Evolutionary conservation across 2,888 invertebrate genomes (phyloP), one percentile per base, ranked within the genome.

Genomic region (Pseudanteris insignis): DNA sequence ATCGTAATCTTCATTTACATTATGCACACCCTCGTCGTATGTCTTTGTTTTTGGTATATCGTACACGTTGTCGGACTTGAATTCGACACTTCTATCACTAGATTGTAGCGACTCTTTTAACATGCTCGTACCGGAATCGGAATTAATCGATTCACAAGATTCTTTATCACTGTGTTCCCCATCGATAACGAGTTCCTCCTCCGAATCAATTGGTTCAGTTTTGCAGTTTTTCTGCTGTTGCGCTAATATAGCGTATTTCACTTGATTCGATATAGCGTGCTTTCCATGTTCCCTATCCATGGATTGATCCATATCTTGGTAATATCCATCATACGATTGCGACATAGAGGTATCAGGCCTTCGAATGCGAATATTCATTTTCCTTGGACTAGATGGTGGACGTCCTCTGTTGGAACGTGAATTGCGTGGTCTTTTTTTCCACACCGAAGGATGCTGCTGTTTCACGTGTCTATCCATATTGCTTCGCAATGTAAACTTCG

Each of bases 401-500:
- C 84, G 71, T 0, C 84, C 83, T 11, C 84, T 78, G 14, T 80
- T 82, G 1, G 82, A 81, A 30, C 86, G 83, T 0, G 84, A 85
- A 1, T 84, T 84, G 14, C 88, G 81, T 68, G 92, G 89, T 28
- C 91, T 83, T 64, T 92, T 90, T 43, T 90, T 90, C 90, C 94
- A 94, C 73, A 87, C 89, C 62, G 92, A 91, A 0, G 94, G 94
- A 82, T 96, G 96, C 69, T 95, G 94, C 70, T 94, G 94, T 75
- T 95, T 95, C 2, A 95, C 91, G 70, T 96, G 96, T 0, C 94
- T 85, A 78, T 95, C 95, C 93, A 95, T 95, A 71, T 96, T 95
- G 6, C 94, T 94, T n/a, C 93, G 85, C 7, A 95, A 81, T 0
- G 95, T 95, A 73, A 96, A 96, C 43, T 92, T 84, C 0, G 94